Evolutionary conservation across 2,797 vertebrate genomes (phyloP).

Genomic region (Squalus acanthias): DNA sequence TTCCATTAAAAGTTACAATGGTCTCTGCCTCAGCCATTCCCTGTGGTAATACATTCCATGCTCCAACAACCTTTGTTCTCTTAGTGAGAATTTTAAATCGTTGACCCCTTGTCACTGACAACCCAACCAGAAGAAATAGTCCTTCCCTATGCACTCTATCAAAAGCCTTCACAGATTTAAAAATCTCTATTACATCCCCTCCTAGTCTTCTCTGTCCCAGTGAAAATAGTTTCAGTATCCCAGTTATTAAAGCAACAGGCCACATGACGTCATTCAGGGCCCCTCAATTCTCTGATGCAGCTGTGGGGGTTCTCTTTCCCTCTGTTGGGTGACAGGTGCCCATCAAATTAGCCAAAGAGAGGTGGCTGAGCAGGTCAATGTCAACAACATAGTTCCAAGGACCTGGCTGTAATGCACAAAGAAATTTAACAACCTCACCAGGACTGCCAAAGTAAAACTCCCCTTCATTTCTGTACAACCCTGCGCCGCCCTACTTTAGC

Average conservation of each 20-base stretch:
- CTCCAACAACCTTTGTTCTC: not conserved
- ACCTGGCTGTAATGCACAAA: too few species aligned
- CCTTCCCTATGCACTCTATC: not conserved
- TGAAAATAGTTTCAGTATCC: not conserved
- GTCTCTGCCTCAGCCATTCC: not conserved
- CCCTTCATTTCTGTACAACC: not conserved
- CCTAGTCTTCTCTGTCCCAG: too few species aligned
- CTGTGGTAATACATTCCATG: not conserved
- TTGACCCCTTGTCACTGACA: not conserved
- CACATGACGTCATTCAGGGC: not conserved
- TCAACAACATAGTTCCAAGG: too few species aligned
- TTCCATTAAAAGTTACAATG: too few species aligned
- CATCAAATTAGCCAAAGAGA: not conserved
- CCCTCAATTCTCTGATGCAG: not conserved
- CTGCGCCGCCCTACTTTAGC: not conserved
- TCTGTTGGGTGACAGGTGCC: not conserved
- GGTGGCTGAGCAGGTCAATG: not conserved
- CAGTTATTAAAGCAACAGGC: not conserved
- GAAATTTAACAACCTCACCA: not conserved
- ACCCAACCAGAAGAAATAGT: not conserved
- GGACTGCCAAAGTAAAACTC: not conserved
- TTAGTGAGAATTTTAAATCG: not conserved
- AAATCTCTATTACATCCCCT: too few species aligned
- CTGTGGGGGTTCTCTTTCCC: not conserved
- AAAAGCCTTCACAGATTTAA: not conserved